Percentiles rank a stretch among this genome's conserved stretches.
Conservation (phyloP, 1,140 invertebrate genomes). For the Rhagoletis zephyria region DNA sequence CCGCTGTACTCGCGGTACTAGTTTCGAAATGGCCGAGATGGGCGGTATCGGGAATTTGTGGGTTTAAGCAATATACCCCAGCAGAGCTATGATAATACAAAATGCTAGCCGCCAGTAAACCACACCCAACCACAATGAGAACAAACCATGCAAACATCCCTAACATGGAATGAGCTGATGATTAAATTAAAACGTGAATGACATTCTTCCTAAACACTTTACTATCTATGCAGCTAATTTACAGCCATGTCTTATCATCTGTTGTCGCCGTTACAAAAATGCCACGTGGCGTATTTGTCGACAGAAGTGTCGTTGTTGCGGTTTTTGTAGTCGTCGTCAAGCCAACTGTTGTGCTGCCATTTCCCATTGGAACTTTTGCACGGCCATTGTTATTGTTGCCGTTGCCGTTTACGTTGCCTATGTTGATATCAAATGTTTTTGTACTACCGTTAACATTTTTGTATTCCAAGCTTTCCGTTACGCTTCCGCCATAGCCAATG, state of each 20-base stretch:
- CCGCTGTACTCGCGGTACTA: no score
- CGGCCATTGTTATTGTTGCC: slow-evolving; percentile 43
- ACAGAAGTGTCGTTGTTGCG: not conserved
- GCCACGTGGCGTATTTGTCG: not conserved
- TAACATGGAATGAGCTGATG: no score
- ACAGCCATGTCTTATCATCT: slow-evolving; percentile 70
- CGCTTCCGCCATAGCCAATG: not conserved
- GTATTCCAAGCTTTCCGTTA: not conserved
- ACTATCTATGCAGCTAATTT: slow-evolving; percentile 56
- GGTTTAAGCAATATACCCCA: not conserved
- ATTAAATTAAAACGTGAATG: no score
- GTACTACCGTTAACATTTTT: slow-evolving; percentile 29
- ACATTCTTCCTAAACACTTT: no score
- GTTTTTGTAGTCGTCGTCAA: slow-evolving; percentile 40
- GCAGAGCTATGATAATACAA: no score
- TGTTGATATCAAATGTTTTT: slow-evolving; percentile 19
- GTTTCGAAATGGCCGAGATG: no score
- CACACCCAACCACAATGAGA: no score
- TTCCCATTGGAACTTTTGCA: slow-evolving; percentile 28
- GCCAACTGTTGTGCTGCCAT: slow-evolving; percentile 31
- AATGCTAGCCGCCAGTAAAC: no score
- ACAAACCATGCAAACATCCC: no score
- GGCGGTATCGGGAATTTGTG: no score
- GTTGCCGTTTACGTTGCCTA: not conserved
- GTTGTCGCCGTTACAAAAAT: slow-evolving; percentile 47